These are phyloP conservation scores for Bombus waltoni DNA, from an alignment of 1,140 invertebrate species.

Conservation along the genomic window DNA sequence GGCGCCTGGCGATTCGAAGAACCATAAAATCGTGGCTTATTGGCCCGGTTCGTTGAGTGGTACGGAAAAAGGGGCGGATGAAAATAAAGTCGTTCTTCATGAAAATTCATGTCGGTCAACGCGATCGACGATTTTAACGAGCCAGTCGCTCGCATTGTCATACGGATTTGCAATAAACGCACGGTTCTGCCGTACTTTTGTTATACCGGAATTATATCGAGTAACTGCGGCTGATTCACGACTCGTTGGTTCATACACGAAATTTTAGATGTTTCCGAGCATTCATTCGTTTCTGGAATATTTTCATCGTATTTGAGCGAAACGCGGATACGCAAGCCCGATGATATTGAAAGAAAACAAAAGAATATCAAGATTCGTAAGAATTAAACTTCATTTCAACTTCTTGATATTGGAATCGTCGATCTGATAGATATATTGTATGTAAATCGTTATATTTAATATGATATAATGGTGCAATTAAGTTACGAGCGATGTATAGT, in stretches of 20 bases:
- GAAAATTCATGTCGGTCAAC: slow-evolving; percentile 15
- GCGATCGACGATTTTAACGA: slow-evolving; percentile 31
- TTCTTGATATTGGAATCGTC: no score
- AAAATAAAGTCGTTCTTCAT: slow-evolving; percentile 8
- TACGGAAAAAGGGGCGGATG: neutral
- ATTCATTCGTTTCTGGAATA: no score
- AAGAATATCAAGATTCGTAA: no score
- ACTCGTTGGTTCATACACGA: neutral
- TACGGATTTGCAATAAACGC: neutral
- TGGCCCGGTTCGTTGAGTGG: neutral
- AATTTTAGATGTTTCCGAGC: neutral
- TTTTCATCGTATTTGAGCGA: no score
- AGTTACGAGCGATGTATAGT: no score
- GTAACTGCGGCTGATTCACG: neutral
- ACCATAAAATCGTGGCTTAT: neutral
- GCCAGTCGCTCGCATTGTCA: neutral
- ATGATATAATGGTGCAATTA: no score
- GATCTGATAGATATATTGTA: no score
- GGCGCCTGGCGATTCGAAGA: neutral
- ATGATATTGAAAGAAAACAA: no score
- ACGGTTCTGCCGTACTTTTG: neutral
- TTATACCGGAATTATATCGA: neutral
- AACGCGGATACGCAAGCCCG: no score
- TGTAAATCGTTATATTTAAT: no score
- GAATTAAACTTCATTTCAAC: neutral